phyloP scores from a whole-genome alignment of 1,140 invertebrate species.

The Platorchestia sp. region DNA sequence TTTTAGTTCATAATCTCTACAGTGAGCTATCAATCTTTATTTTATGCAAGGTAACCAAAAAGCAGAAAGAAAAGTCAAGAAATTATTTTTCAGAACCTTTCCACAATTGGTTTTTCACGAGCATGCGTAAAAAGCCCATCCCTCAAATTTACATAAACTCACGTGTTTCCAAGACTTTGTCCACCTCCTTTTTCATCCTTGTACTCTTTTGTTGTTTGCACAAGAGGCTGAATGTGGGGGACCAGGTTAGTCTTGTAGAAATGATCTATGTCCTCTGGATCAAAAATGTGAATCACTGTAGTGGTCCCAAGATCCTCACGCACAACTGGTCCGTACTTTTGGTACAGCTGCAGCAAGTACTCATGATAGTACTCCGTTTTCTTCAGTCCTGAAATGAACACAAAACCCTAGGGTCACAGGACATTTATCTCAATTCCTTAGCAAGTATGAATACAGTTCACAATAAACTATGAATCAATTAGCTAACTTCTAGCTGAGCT shows the following conservation, averaged over 20 bases:
- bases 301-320: conserved; percentile 7
- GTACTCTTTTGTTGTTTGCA: conserved; percentile 13
- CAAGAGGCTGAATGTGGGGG: not conserved
- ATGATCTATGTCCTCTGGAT: not conserved
- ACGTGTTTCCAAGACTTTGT: conserved; percentile 18
- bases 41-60: no score
- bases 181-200: not conserved
- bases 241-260: not conserved
- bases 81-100: no score
- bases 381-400: not conserved
- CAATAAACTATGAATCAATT: not conserved
- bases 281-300: conserved; percentile 15
- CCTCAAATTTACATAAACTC: no score
- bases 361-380: conserved; percentile 35
- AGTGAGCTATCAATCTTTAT: no score
- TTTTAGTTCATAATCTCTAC: no score
- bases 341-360: not conserved
- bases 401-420: not conserved
- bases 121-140: no score
- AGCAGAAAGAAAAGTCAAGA: no score
- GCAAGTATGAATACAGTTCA: not conserved
- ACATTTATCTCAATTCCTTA: not conserved
- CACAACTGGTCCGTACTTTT: conserved; percentile 23
- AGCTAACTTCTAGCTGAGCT: not conserved
- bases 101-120: no score